These are phyloP conservation scores for Ormyrus rosae DNA, from an alignment of 2,888 invertebrate species.

Conservation along the genomic window DNA sequence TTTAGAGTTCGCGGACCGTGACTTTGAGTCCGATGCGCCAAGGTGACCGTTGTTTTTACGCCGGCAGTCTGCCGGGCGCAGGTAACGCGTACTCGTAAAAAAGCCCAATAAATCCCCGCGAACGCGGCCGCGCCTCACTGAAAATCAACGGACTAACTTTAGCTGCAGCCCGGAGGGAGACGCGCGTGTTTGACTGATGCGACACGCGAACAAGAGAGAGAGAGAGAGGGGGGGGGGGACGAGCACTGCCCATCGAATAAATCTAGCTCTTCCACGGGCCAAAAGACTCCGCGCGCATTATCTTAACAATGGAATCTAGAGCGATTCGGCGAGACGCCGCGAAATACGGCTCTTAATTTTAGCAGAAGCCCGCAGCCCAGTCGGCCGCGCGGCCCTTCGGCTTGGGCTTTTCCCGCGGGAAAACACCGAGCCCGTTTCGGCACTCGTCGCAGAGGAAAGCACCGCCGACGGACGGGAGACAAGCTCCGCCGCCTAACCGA, in stretches of 20 bases:
- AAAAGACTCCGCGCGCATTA: constrained; percentile 32
- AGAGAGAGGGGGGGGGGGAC: too few species aligned
- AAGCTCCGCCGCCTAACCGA: too few species aligned
- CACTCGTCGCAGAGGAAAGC: neutral
- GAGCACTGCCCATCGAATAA: constrained; percentile 14
- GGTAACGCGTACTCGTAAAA: constrained; percentile 41
- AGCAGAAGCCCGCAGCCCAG: neutral
- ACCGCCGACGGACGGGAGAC: too few species aligned
- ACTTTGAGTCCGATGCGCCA: constrained; percentile 46
- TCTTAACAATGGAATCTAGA: constrained; percentile 58
- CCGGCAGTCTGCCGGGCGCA: neutral
- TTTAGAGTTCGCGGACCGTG: constrained; percentile 44
- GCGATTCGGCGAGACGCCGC: constrained; percentile 36
- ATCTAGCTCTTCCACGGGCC: constrained; percentile 25
- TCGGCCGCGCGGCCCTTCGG: neutral
- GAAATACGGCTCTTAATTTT: constrained; percentile 34
- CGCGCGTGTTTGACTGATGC: constrained; percentile 20
- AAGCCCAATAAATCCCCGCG: constrained; percentile 37
- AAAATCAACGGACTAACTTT: constrained; percentile 23
- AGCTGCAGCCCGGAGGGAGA: neutral
- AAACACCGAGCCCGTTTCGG: constrained; percentile 15
- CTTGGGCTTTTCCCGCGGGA: neutral
- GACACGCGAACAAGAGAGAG: neutral
- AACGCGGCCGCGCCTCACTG: constrained; percentile 1
- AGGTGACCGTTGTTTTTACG: constrained; percentile 40